Percentiles rank a stretch among this genome's conserved stretches.
phyloP scores from a whole-genome alignment of 2,113 vertebrate genomes.

The Halcyon malimbica region DNA sequence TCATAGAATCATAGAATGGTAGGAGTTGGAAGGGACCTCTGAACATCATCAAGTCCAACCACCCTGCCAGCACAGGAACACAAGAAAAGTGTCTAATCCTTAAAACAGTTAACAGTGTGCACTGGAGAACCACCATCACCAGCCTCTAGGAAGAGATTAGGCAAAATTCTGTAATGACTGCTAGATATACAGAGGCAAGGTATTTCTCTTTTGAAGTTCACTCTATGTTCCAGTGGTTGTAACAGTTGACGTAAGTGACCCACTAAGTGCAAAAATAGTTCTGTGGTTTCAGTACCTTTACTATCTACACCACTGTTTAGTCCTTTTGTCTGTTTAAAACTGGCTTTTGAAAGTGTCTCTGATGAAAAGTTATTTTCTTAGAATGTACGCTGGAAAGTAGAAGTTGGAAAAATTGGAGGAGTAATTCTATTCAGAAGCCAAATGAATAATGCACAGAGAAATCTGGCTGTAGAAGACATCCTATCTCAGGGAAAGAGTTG shows the following conservation, averaged over 20 bases:
- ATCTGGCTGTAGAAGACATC: not conserved
- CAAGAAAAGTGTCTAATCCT: not conserved
- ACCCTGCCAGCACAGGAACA: not conserved
- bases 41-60: no score
- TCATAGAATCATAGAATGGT: no score
- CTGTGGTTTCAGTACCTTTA: not conserved
- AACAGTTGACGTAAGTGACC: not conserved
- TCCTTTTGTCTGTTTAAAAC: not conserved
- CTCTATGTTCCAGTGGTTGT: not conserved
- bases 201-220: not conserved
- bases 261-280: not conserved
- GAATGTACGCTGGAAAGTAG: not conserved
- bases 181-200: not conserved
- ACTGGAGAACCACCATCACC: not conserved
- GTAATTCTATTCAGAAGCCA: not conserved
- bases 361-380: not conserved
- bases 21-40: no score
- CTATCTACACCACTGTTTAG: not conserved
- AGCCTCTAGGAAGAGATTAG: not conserved
- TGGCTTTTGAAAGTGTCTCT: not conserved
- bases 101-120: not conserved
- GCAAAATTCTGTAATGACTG: not conserved
- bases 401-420: not conserved
- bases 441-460: not conserved
- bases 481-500: not conserved